Conservation (phyloP, 2,888 invertebrate species). For the Pseudococcus longispinus region DNA sequence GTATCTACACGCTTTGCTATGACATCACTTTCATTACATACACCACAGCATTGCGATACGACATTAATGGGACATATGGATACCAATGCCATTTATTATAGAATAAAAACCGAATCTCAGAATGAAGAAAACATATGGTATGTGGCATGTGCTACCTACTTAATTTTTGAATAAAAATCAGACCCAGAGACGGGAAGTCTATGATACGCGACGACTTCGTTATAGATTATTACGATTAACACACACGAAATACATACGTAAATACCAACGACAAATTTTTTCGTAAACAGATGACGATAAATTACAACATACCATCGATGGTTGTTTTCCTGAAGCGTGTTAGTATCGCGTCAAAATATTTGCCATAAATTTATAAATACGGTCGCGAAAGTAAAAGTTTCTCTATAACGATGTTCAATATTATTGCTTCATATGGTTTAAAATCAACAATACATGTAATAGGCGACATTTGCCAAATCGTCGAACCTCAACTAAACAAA, state of each 20-base stretch:
- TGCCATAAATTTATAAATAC: conserved; percentile 11
- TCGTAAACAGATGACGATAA: conserved; percentile 11
- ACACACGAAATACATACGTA: background rate
- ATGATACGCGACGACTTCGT: background rate
- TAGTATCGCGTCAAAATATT: conserved; percentile 19
- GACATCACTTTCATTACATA: conserved; percentile 19
- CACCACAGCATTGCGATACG: background rate
- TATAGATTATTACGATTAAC: background rate
- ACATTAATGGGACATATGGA: background rate
- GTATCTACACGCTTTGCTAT: background rate
- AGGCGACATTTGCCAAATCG: background rate
- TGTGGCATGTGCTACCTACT: background rate
- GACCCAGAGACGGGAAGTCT: background rate
- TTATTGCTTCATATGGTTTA: background rate
- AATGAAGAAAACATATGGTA: background rate
- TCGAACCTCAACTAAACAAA: background rate
- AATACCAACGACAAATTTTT: conserved; percentile 11
- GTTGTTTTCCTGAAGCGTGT: background rate
- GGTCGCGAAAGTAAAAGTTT: conserved; percentile 20
- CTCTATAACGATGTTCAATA: background rate
- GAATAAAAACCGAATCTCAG: background rate
- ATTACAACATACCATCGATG: conserved; percentile 17
- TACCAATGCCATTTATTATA: background rate
- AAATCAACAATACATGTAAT: background rate
- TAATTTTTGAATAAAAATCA: background rate